Percentiles rank a stretch among this genome's conserved stretches.
These are phyloP conservation scores for Euzetes globulus DNA, from an alignment of 2,888 invertebrate species.

Conservation along the genomic window DNA sequence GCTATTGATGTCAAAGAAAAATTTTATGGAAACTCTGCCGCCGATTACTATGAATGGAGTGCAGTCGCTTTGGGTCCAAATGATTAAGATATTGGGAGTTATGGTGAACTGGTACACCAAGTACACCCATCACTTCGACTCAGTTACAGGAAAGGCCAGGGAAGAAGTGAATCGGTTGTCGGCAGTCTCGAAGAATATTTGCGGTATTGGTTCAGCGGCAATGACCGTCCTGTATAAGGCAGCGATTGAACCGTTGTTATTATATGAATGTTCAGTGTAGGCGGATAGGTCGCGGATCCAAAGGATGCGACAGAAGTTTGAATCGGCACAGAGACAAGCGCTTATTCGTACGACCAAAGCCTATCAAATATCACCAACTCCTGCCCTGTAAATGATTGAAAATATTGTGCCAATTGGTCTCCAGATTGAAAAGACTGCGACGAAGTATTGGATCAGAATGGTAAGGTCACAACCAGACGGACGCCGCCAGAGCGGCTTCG, in stretches of 20 bases:
- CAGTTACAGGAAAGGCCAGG: neutral
- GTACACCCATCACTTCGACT: neutral
- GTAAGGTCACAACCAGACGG: neutral
- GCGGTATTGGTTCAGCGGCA: neutral
- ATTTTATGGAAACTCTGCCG: neutral
- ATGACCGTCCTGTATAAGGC: neutral
- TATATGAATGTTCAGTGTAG: neutral
- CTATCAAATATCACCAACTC: neutral
- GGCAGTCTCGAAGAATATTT: neutral
- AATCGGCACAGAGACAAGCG: neutral
- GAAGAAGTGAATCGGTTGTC: neutral
- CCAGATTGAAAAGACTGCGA: neutral
- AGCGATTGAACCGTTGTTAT: neutral
- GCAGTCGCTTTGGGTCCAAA: neutral
- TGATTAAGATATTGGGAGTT: neutral
- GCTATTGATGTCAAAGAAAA: neutral
- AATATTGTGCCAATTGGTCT: neutral
- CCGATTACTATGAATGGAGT: neutral
- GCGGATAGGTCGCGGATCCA: neutral
- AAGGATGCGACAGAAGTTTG: neutral
- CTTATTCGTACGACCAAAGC: neutral
- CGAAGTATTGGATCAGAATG: neutral
- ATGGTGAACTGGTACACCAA: neutral
- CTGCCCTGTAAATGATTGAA: neutral
- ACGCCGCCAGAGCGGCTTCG: no score